Evolutionary conservation across 1,140 invertebrate genomes (phyloP), one percentile per base, ranked within the genome.

Genomic region (Idris sp.): DNA sequence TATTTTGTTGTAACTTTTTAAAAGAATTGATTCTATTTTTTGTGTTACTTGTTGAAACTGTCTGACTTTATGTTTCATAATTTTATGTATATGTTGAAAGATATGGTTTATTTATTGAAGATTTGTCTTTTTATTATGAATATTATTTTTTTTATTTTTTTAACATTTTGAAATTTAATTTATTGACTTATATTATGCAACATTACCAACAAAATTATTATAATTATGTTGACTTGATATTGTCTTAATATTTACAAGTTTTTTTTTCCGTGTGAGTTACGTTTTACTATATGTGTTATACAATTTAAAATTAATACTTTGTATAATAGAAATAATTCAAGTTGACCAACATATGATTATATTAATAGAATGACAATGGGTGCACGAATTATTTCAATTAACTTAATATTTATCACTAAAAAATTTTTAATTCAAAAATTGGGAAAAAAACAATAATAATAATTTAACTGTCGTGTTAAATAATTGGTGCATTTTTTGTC

Each of bases 231-330:
- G 67, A 71, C 25, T 71, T 43, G 48, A 76, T 62, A 67, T 54
- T 61, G 74, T 71, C 74, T 61, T 71, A 67, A 76, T 76, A 67
- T 76, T 71, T 69, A 71, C 65, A 65, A 69, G 59, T 64, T 75
- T 54, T 64, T n/a, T n/a, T 75, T 69, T 64, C 62, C 73, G 59
- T 65, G 61, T 67, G 61, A 74, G 62, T 67, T 68, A 62, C 41
- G 62, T 74, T 74, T 74, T 67, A 67, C 61, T 53, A 36, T 73
- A 73, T 59, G 38, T 73, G 69, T 73, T 73, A 59, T 25, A 65
- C 44, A 62, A 62, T 72, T 65, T 51, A 38, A 73, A 64, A 25
- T 2, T 51, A 65, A 65, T 44, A 44, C 28, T 43, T 73, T 73
- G 69, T 73, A 73, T 73, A 11, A 65, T 65, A 65, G 15, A 65